A percentile compares a stretch with the other conserved stretches of the same genome.
Conservation (phyloP, 1,140 invertebrate genomes). For the Drosophila triauraria region DNA sequence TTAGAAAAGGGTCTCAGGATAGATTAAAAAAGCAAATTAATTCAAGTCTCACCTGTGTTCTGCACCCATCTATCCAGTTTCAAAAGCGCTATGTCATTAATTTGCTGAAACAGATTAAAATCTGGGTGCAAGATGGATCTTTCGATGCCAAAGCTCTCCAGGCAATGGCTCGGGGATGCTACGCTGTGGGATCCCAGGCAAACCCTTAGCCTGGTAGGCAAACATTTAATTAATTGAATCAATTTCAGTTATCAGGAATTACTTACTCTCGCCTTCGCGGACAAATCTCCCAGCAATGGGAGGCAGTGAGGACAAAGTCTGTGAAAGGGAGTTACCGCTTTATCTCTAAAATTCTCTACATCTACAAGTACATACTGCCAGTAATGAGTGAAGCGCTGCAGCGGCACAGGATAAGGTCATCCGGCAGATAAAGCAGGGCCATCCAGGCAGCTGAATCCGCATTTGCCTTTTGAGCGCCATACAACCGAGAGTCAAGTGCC, state of each 20-base stretch:
- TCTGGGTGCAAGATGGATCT: background rate
- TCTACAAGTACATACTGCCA: background rate
- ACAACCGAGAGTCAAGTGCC: background rate
- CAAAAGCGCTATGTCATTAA: background rate
- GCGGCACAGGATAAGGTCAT: background rate
- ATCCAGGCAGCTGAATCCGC: slow-evolving; percentile 1
- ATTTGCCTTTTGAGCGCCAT: background rate
- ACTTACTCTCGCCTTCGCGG: background rate
- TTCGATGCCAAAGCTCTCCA: background rate
- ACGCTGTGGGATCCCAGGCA: background rate
- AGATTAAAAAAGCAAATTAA: background rate
- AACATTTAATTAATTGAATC: background rate
- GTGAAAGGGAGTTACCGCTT: too few relatives aligned
- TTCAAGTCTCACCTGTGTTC: background rate
- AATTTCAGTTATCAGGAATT: background rate
- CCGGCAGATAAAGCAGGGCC: background rate
- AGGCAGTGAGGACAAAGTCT: slow-evolving; percentile 1
- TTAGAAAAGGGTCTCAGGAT: background rate
- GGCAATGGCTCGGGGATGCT: background rate
- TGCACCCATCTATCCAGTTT: background rate
- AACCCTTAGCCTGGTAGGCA: background rate
- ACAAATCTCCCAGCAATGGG: background rate
- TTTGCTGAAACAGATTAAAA: background rate
- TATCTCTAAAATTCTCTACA: background rate
- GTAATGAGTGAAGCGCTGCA: background rate